Evolutionary conservation across 2,113 vertebrate genomes (phyloP).

Genomic region (Proterorhinus semilunaris): DNA sequence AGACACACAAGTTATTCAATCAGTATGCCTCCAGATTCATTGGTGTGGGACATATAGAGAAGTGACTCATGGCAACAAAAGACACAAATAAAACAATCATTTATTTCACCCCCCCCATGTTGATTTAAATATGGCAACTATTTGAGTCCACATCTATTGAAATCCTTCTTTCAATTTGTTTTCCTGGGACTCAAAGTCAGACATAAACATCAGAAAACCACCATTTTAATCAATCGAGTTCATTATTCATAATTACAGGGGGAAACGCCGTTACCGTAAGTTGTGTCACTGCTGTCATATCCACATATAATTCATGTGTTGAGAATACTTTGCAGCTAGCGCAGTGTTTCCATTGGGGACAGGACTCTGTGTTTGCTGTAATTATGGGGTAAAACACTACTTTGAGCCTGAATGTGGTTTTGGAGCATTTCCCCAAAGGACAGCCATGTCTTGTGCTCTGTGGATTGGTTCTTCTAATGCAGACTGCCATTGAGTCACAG

Average conservation of each 20-base stretch:
- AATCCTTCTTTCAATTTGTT: too few species aligned
- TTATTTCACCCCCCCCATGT: neutral
- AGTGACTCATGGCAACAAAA: too few species aligned
- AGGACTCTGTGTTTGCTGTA: conserved; percentile 76
- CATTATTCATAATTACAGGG: conserved; percentile 4
- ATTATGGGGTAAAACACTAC: conserved; percentile 80
- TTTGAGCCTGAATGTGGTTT: conserved; percentile 79
- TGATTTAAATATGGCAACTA: neutral
- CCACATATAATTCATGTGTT: conserved; percentile 7
- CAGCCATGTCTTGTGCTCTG: conserved; percentile 80
- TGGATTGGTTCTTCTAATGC: conserved; percentile 80
- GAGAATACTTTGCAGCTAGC: conserved; percentile 44
- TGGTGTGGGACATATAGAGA: neutral
- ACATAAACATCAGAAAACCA: neutral
- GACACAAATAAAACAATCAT: neutral
- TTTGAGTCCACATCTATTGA: too few species aligned
- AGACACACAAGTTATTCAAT: too few species aligned
- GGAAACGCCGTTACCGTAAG: neutral
- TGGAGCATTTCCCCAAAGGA: conserved; percentile 77
- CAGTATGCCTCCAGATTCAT: neutral
- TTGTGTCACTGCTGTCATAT: neutral
- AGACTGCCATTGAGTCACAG: conserved; percentile 77
- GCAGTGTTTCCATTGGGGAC: conserved; percentile 79
- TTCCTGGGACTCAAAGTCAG: neutral
- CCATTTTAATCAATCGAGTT: neutral